Percentiles rank a stretch among this genome's conserved stretches.
Conservation (phyloP, 2,888 invertebrate genomes). For the Stenolophus ochropezus region DNA sequence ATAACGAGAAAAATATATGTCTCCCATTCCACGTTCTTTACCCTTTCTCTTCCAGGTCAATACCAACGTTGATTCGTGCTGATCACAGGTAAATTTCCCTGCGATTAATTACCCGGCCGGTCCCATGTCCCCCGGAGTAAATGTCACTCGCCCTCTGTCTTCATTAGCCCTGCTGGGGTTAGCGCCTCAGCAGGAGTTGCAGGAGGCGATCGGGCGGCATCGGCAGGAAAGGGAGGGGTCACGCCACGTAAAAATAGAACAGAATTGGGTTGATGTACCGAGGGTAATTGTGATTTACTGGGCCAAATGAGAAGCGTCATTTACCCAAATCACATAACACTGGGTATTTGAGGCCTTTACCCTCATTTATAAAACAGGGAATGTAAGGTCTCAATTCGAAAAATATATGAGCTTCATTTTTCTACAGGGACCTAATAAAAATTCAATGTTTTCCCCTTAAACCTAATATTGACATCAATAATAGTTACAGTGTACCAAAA, state of each 20-base stretch:
- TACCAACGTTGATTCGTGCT: neutral
- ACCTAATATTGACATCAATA: too few species aligned
- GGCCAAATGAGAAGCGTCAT: neutral
- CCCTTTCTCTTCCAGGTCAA: neutral
- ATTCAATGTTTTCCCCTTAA: too few species aligned
- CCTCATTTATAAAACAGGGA: neutral
- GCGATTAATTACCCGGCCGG: conserved; percentile 12
- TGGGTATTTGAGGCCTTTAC: neutral
- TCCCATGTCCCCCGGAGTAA: conserved; percentile 6
- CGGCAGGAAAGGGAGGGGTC: neutral
- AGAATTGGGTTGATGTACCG: neutral
- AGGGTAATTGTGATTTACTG: neutral
- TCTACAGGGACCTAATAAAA: too few species aligned
- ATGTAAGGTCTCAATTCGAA: neutral
- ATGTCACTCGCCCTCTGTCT: conserved; percentile 26
- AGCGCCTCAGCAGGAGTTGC: neutral
- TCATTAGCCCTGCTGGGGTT: neutral
- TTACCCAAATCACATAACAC: neutral
- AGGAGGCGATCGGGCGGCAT: neutral
- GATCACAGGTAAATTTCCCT: conserved; percentile 13
- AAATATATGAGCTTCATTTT: neutral
- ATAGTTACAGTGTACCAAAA: too few species aligned
- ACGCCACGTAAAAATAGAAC: neutral
- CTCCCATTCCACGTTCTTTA: neutral
- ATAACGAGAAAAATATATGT: neutral